phyloP scores from a whole-genome alignment of 2,113 vertebrate genomes.

The Apeltes quadracus region DNA sequence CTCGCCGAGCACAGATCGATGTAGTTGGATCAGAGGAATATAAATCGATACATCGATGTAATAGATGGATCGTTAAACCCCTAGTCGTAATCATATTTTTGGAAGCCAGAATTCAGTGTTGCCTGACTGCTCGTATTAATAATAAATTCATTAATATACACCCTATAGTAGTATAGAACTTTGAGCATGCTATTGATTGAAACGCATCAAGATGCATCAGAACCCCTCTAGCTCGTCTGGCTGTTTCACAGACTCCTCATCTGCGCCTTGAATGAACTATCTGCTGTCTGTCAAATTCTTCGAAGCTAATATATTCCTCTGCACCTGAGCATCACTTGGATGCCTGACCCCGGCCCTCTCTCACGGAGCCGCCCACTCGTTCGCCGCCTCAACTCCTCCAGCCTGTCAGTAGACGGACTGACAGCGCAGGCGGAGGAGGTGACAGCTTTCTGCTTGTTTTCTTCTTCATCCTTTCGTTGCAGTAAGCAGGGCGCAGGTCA shows the following conservation, averaged over 20 bases:
- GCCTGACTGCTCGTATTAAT: too few species aligned
- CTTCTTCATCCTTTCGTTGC: slow-evolving; percentile 48
- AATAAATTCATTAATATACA: too few species aligned
- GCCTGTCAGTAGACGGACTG: slow-evolving; percentile 49
- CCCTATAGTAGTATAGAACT: background rate
- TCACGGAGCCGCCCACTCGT: slow-evolving; percentile 25
- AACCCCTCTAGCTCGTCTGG: background rate
- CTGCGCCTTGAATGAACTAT: slow-evolving; percentile 8
- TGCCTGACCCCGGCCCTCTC: slow-evolving; percentile 33
- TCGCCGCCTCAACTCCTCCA: slow-evolving; percentile 1
- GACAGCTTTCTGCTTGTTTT: slow-evolving; percentile 56
- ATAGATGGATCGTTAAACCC: too few species aligned
- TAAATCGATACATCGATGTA: too few species aligned
- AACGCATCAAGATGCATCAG: background rate
- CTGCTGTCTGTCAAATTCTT: slow-evolving; percentile 11
- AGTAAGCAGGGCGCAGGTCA: slow-evolving; percentile 40
- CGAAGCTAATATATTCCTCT: slow-evolving; percentile 20
- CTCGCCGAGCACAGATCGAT: too few species aligned
- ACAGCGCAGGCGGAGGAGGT: slow-evolving; percentile 34
- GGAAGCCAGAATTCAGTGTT: background rate
- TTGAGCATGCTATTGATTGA: background rate
- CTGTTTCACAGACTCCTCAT: slow-evolving; percentile 5
- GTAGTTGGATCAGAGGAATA: too few species aligned
- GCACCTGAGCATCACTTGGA: slow-evolving; percentile 33
- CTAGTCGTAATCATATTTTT: background rate